Conservation (phyloP, 2,888 invertebrate species). For the Scaptomyza caliginosa region DNA sequence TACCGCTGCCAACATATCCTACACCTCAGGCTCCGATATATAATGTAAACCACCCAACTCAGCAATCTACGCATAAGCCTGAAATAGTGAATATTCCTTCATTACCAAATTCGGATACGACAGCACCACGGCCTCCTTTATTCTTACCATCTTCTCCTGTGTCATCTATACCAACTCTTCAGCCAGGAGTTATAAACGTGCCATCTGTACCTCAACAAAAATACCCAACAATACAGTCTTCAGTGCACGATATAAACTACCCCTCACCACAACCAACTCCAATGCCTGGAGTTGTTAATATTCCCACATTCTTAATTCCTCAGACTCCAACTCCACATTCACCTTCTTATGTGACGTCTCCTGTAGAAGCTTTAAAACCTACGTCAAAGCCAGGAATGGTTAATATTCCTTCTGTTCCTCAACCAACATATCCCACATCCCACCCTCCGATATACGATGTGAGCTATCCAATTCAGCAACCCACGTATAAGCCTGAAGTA, state of each 20-base stretch:
- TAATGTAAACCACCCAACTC: constrained; percentile 55
- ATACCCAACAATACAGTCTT: constrained; percentile 13
- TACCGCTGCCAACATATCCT: constrained; percentile 16
- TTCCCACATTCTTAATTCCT: constrained; percentile 32
- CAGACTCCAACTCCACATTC: constrained; percentile 15
- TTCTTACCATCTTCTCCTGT: constrained; percentile 6
- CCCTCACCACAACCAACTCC: constrained; percentile 28
- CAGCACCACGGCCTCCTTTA: constrained; percentile 17
- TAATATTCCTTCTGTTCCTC: constrained; percentile 29
- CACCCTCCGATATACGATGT: constrained; percentile 35
- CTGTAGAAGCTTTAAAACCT: constrained; percentile 2
- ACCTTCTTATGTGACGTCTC: constrained; percentile 15
- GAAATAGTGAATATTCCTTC: constrained; percentile 44
- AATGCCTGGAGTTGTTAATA: constrained; percentile 35
- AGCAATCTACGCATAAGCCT: constrained; percentile 12
- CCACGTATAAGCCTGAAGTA: constrained; percentile 18
- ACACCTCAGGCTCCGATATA: constrained; percentile 20
- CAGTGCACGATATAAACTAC: constrained; percentile 18
- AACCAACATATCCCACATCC: constrained; percentile 59
- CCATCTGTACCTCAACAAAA: constrained; percentile 31
- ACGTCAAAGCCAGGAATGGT: constrained; percentile 28
- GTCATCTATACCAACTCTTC: constrained; percentile 8
- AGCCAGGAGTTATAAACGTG: constrained; percentile 29
- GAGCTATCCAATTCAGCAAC: constrained; percentile 31
- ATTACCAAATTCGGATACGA: constrained; percentile 1